Evolutionary conservation across 2,888 invertebrate species (phyloP).

Genomic region (Dascillus cervinus): DNA sequence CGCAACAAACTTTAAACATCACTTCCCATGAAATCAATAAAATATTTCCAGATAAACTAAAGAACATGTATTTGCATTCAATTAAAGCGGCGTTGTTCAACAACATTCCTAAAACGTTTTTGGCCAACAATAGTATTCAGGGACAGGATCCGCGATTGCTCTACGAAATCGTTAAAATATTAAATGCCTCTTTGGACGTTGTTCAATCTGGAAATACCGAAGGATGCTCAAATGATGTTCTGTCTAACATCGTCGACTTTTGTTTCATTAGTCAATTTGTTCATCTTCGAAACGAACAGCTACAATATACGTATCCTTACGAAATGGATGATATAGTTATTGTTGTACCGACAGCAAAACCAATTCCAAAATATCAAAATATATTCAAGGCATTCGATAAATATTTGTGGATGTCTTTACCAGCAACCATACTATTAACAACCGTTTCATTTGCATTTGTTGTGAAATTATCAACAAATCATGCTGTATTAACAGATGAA

Average conservation of each 20-base stretch:
- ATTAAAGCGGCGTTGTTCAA: not conserved
- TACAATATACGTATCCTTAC: slow-evolving; percentile 1
- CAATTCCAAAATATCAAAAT: slow-evolving; percentile 1
- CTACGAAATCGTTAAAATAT: not conserved
- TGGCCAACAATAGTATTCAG: not conserved
- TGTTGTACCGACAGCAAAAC: not conserved
- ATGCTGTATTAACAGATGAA: not conserved
- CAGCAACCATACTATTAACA: not conserved
- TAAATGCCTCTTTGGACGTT: not conserved
- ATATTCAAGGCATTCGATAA: slow-evolving; percentile 1
- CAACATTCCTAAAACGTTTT: slow-evolving; percentile 1
- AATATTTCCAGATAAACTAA: not conserved
- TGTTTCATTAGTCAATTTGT: slow-evolving; percentile 1
- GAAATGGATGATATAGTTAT: slow-evolving; percentile 2
- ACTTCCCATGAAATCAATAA: not conserved
- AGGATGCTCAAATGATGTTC: not conserved
- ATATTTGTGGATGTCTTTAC: not conserved
- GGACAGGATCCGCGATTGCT: slow-evolving; percentile 2
- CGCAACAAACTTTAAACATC: not conserved
- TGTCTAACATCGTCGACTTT: not conserved
- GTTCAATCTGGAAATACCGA: not conserved
- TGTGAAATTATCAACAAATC: not conserved
- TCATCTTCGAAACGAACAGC: not conserved
- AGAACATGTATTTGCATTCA: slow-evolving; percentile 1
- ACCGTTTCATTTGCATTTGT: not conserved